Percentiles rank a stretch among this genome's conserved stretches.
These are phyloP conservation scores for Ptilodon capucinus DNA, from an alignment of 2,888 invertebrate species.

Conservation along the genomic window DNA sequence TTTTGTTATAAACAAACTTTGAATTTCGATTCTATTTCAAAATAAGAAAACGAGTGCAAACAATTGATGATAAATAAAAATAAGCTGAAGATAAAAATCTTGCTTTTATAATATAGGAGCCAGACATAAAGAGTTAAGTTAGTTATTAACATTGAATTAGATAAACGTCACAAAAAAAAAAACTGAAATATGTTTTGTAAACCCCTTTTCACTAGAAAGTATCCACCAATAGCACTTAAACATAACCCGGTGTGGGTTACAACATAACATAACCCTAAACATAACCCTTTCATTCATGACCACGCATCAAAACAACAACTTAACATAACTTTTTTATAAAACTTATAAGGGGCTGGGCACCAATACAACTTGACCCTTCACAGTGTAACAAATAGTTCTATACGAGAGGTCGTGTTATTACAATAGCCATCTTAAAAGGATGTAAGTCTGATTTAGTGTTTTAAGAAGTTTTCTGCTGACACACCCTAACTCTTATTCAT, in stretches of 20 bases:
- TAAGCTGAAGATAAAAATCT: too few relatives aligned
- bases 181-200: neutral
- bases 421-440: conserved; percentile 53
- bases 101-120: too few relatives aligned
- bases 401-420: conserved; percentile 24
- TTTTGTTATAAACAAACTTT: too few relatives aligned
- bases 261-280: too few relatives aligned
- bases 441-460: conserved; percentile 63
- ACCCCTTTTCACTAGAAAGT: neutral
- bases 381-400: neutral
- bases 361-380: conserved; percentile 33
- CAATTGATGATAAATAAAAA: too few relatives aligned
- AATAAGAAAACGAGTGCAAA: too few relatives aligned
- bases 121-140: too few relatives aligned
- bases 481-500: conserved; percentile 24
- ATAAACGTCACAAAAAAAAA: too few relatives aligned
- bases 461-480: conserved; percentile 43
- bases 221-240: conserved; percentile 7
- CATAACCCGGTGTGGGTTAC: too few relatives aligned
- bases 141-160: too few relatives aligned
- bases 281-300: conserved; percentile 57
- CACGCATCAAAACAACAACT: conserved; percentile 53
- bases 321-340: conserved; percentile 41
- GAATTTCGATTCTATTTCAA: too few relatives aligned
- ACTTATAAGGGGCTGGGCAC: conserved; percentile 43